Evolutionary conservation across 2,113 vertebrate species (phyloP).

Genomic region (Pelecanoides urinatrix): DNA sequence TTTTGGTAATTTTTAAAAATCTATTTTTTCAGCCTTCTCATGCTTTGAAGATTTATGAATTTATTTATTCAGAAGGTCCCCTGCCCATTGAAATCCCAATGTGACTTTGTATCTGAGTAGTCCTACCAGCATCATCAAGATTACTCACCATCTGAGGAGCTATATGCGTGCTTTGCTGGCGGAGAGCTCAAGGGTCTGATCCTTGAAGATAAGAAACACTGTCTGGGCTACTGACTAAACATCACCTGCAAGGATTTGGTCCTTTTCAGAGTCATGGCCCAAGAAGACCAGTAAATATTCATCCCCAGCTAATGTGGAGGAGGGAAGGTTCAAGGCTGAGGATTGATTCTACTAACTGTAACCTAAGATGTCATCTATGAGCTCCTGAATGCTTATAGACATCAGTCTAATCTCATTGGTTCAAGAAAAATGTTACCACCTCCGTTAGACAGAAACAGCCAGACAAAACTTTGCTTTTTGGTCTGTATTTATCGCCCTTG

Average conservation of each 20-base stretch:
- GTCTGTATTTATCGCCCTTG: background rate
- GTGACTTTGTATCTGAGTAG: background rate
- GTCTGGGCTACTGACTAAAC: background rate
- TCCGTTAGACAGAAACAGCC: background rate
- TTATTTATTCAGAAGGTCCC: background rate
- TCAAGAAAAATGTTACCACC: background rate
- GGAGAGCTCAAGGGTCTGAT: background rate
- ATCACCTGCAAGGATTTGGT: background rate
- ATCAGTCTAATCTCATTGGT: background rate
- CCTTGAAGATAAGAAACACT: background rate
- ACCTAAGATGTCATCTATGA: background rate
- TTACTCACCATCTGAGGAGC: background rate
- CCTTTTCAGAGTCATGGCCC: background rate
- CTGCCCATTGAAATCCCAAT: background rate
- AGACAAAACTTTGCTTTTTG: background rate
- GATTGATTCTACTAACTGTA: background rate
- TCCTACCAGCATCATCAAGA: background rate
- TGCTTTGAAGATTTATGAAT: constrained; percentile 11
- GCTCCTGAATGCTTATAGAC: background rate
- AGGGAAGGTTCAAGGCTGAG: background rate
- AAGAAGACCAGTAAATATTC: background rate
- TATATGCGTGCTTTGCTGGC: background rate
- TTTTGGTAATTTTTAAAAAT: background rate
- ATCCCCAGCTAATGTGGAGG: background rate
- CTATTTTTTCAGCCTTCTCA: background rate